phyloP scores from a whole-genome alignment of 2,797 vertebrate genomes.

The Hypotaenidia philippensis region DNA sequence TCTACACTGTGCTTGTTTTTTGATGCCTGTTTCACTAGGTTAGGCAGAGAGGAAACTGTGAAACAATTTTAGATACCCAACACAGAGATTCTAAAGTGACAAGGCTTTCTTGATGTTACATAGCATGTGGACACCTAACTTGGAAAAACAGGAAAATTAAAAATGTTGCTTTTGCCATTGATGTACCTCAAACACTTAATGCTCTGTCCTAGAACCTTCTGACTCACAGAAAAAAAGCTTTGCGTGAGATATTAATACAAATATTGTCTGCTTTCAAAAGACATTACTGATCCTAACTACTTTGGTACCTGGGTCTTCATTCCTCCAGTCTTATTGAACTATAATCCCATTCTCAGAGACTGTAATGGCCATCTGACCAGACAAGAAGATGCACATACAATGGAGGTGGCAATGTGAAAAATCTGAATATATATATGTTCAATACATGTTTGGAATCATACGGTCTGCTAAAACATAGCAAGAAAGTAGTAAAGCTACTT shows the following conservation, averaged over 20 bases:
- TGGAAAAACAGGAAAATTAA: not conserved
- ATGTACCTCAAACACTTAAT: not conserved
- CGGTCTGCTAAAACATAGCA: not conserved
- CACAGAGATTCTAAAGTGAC: not conserved
- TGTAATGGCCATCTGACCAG: not conserved
- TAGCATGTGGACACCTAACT: not conserved
- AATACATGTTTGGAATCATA: not conserved
- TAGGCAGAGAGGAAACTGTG: not conserved
- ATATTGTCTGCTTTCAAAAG: not conserved
- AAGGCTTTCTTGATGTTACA: not conserved
- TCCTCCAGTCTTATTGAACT: not conserved
- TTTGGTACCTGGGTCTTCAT: rapidly evolving
- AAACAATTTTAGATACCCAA: not conserved
- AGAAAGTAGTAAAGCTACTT: not conserved
- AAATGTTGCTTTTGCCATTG: not conserved
- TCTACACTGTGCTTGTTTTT: not conserved
- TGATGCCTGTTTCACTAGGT: not conserved
- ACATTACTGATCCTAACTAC: not conserved
- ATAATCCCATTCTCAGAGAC: not conserved
- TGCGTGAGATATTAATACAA: not conserved
- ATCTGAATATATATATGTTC: not conserved
- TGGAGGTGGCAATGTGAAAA: not conserved
- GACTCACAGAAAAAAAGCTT: not conserved
- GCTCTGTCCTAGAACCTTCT: not conserved
- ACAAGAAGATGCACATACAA: not conserved